These are phyloP conservation scores for Karalla daura DNA, from an alignment of 2,797 vertebrate species.

Conservation along the genomic window DNA sequence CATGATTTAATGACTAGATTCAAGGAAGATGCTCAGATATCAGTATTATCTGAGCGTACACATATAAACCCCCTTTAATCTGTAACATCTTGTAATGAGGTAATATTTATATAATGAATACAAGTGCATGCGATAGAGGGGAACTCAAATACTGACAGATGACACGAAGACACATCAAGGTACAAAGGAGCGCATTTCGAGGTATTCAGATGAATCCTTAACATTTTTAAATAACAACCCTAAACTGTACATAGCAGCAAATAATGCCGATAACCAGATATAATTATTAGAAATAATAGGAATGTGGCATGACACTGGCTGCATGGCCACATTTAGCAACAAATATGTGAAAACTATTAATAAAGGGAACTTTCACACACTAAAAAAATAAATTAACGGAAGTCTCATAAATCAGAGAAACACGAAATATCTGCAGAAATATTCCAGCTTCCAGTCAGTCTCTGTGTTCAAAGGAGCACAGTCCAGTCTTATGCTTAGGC, in stretches of 20 bases:
- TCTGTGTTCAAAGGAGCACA: neutral
- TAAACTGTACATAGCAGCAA: neutral
- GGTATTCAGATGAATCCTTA: neutral
- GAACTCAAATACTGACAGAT: neutral
- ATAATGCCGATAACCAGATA: neutral
- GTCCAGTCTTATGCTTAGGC: neutral
- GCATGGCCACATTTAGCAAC: neutral
- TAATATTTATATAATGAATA: neutral
- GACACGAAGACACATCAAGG: neutral
- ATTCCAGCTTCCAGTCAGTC: neutral
- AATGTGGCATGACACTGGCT: neutral
- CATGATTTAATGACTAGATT: neutral
- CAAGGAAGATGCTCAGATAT: neutral
- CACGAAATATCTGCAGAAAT: neutral
- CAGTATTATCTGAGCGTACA: neutral
- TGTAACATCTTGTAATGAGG: neutral
- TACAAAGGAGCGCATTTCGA: neutral
- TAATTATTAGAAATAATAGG: neutral
- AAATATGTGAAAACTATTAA: neutral
- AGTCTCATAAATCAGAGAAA: neutral
- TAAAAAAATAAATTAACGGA: neutral
- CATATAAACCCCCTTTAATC: neutral
- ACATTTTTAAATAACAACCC: accelerated
- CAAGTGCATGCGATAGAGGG: neutral
- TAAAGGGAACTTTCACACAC: neutral